phyloP scores from a whole-genome alignment of 1,140 invertebrate species.

The Oscheius sp. region DNA sequence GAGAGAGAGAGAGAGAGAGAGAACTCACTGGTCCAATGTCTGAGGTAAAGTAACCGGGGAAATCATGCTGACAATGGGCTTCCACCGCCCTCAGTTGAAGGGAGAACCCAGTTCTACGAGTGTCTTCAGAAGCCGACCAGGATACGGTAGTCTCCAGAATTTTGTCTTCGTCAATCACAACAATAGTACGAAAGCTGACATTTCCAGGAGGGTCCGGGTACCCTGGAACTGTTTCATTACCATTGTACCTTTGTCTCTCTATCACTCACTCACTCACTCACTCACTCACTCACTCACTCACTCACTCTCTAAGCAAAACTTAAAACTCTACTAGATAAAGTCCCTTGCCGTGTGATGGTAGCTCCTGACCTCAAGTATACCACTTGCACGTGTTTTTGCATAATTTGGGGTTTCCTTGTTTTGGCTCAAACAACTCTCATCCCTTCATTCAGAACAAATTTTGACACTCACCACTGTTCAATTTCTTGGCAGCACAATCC shows the following conservation, averaged over 20 bases:
- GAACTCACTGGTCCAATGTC: constrained; percentile 18
- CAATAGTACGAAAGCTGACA: constrained; percentile 20
- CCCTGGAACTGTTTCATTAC: not conserved
- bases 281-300: too few relatives aligned
- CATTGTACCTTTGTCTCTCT: too few relatives aligned
- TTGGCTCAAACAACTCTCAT: too few relatives aligned
- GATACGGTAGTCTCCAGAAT: constrained; percentile 28
- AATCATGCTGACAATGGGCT: constrained; percentile 13
- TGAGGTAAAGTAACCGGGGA: constrained; percentile 26
- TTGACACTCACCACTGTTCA: not conserved
- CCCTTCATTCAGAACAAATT: not conserved
- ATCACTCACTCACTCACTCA: too few relatives aligned
- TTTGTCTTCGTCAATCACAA: constrained; percentile 27
- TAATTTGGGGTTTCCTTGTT: too few relatives aligned
- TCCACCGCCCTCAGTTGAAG: constrained; percentile 12
- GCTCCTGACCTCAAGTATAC: too few relatives aligned
- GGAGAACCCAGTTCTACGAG: constrained; percentile 19
- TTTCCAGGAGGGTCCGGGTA: constrained; percentile 19
- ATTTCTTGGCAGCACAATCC: not conserved
- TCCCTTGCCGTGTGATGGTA: too few relatives aligned
- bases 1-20: not conserved
- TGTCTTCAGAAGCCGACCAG: constrained; percentile 23
- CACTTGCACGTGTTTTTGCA: too few relatives aligned
- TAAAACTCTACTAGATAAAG: too few relatives aligned
- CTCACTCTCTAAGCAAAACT: too few relatives aligned